Evolutionary conservation across 1,140 invertebrate species (phyloP).

Genomic region (Oryctes rhinoceros): DNA sequence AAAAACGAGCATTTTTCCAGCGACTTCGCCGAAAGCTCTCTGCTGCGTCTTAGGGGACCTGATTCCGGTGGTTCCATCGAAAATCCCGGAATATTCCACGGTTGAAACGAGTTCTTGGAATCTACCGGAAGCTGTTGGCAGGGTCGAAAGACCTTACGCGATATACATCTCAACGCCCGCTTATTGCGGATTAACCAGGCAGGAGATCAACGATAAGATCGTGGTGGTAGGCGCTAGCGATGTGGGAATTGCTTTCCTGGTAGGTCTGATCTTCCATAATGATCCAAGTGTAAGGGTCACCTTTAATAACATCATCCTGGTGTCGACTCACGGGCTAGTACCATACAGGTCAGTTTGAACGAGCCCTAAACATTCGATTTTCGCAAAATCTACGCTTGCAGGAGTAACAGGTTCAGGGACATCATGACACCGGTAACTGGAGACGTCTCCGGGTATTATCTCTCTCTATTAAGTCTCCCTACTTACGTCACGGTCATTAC

Average conservation of each 20-base stretch:
- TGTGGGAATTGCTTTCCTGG: slow-evolving; percentile 73
- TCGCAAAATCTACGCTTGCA: neutral
- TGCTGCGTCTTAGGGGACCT: slow-evolving; percentile 55
- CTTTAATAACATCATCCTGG: slow-evolving; percentile 70
- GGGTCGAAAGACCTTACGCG: slow-evolving; percentile 57
- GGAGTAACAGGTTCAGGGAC: slow-evolving; percentile 29
- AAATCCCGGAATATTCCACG: slow-evolving; percentile 53
- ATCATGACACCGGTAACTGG: slow-evolving; percentile 20
- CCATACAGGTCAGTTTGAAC: slow-evolving; percentile 47
- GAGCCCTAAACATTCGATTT: slow-evolving; percentile 44
- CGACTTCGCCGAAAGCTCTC: neutral
- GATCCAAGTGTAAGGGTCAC: slow-evolving; percentile 53
- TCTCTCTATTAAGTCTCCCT: slow-evolving; percentile 60
- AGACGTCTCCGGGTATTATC: slow-evolving; percentile 2
- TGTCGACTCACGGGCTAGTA: slow-evolving; percentile 69
- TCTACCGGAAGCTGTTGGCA: slow-evolving; percentile 42
- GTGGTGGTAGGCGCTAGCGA: slow-evolving; percentile 79
- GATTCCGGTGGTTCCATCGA: slow-evolving; percentile 57
- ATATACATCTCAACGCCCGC: slow-evolving; percentile 63
- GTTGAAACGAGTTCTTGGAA: slow-evolving; percentile 42
- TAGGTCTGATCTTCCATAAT: slow-evolving; percentile 71
- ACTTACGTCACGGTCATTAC: slow-evolving; percentile 66
- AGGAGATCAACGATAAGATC: slow-evolving; percentile 69
- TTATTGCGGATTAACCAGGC: slow-evolving; percentile 60
- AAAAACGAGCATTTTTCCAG: slow-evolving; percentile 27